Conservation (phyloP, 2,888 invertebrate species). For the Mesochorus sp. region DNA sequence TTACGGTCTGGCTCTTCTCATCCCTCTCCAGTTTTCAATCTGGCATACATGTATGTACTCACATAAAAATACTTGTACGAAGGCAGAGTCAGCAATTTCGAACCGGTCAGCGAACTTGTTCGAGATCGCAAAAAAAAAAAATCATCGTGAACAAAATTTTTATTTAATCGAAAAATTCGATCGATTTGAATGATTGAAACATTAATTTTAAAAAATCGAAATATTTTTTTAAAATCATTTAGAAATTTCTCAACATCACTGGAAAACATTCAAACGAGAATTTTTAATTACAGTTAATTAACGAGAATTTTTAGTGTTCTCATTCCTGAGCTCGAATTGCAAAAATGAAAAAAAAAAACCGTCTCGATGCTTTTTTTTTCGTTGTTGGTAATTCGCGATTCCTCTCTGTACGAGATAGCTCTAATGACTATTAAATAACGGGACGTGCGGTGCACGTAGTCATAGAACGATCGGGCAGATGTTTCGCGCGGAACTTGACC, state of each 20-base stretch:
- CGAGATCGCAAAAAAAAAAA: neutral
- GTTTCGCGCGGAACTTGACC: slow-evolving; percentile 8
- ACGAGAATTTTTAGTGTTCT: slow-evolving; percentile 6
- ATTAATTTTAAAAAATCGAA: too few species aligned
- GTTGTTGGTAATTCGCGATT: slow-evolving; percentile 17
- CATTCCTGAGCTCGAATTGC: neutral
- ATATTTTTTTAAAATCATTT: too few species aligned
- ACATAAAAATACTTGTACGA: slow-evolving; percentile 16
- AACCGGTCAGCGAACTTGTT: too few species aligned
- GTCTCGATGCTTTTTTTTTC: slow-evolving; percentile 15
- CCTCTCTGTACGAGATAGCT: slow-evolving; percentile 5
- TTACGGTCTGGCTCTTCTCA: slow-evolving; percentile 67
- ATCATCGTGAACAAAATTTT: slow-evolving; percentile 27
- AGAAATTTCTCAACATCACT: too few species aligned
- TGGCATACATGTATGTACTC: slow-evolving; percentile 2
- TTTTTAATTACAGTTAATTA: slow-evolving; percentile 9
- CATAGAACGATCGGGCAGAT: slow-evolving; percentile 30
- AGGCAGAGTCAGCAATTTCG: too few species aligned
- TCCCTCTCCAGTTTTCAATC: slow-evolving; percentile 66
- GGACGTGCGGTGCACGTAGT: neutral
- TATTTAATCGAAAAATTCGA: neutral
- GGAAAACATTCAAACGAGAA: neutral
- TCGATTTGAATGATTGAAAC: too few species aligned
- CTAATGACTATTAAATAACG: slow-evolving; percentile 49
- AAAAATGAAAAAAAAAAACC: slow-evolving; percentile 4